A percentile compares a stretch with the other conserved stretches of the same genome.
These are phyloP conservation scores for Pseudobourletiella spinata DNA, from an alignment of 1,140 invertebrate genomes.

Conservation along the genomic window DNA sequence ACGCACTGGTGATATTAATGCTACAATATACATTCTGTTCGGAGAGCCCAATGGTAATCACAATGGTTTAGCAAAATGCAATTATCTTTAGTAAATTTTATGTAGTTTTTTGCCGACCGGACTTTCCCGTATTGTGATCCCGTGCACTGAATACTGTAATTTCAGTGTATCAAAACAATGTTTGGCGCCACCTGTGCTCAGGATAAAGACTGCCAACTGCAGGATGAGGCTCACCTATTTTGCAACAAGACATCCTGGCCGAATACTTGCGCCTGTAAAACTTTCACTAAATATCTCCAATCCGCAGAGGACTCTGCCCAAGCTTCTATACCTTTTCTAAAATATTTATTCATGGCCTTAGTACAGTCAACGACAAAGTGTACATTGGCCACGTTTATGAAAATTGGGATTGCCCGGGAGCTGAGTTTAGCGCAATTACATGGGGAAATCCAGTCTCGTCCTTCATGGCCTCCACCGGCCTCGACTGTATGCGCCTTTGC, in stretches of 20 bases:
- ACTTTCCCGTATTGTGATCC: too few species aligned
- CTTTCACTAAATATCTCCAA: too few species aligned
- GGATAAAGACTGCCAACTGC: conserved; percentile 16
- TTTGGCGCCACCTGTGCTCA: conserved; percentile 12
- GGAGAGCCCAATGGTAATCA: too few species aligned
- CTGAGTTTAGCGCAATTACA: conserved; percentile 9
- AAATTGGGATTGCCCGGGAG: conserved; percentile 22
- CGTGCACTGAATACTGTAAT: too few species aligned
- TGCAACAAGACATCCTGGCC: conserved; percentile 21
- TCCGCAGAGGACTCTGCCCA: too few species aligned
- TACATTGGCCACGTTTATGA: conserved; percentile 18
- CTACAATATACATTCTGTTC: too few species aligned
- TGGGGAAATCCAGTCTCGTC: conserved; percentile 24
- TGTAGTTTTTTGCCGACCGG: too few species aligned
- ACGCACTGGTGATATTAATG: too few species aligned
- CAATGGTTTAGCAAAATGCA: too few species aligned
- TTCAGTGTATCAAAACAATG: conserved; percentile 29
- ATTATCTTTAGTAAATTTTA: too few species aligned
- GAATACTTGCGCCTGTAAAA: conserved; percentile 28
- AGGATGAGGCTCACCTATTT: conserved; percentile 21
- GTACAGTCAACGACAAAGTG: conserved; percentile 17
- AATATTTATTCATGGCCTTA: too few species aligned
- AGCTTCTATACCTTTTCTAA: too few species aligned
- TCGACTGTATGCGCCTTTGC: conserved; percentile 30
- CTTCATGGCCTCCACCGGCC: conserved; percentile 5